phyloP scores from a whole-genome alignment of 1,140 invertebrate species.

The Oedothorax gibbosus region DNA sequence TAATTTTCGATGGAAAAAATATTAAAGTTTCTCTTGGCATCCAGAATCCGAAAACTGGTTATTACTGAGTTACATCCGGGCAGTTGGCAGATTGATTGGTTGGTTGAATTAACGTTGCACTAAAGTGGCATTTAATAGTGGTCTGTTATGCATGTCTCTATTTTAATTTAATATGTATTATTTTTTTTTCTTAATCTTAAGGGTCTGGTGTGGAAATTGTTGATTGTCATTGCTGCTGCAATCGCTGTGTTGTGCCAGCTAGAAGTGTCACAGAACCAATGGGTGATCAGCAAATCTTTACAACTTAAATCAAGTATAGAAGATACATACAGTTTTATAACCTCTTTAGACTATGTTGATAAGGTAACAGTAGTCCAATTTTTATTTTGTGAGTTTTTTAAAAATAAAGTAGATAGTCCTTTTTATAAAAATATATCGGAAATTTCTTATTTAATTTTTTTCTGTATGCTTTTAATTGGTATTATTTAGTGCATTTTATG shows the following conservation, averaged over 20 bases:
- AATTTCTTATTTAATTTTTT: too few relatives aligned
- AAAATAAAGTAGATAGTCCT: not conserved
- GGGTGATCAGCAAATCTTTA: conserved; percentile 49
- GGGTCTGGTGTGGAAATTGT: conserved; percentile 53
- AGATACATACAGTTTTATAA: conserved; percentile 59
- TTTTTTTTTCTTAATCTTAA: conserved; percentile 18
- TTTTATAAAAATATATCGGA: not conserved
- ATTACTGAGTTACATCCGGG: too few relatives aligned
- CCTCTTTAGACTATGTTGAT: conserved; percentile 59
- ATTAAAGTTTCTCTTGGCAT: too few relatives aligned
- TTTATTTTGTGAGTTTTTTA: not conserved
- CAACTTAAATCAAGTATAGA: conserved; percentile 48
- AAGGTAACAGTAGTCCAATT: conserved; percentile 43
- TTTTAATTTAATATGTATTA: not conserved
- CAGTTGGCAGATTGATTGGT: too few relatives aligned
- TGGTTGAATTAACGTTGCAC: too few relatives aligned
- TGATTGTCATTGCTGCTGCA: conserved; percentile 41
- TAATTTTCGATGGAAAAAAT: too few relatives aligned
- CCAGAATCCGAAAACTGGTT: too few relatives aligned
- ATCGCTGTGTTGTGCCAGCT: conserved; percentile 46
- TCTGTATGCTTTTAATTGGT: too few relatives aligned
- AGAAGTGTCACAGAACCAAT: conserved; percentile 58
- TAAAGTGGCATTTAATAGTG: too few relatives aligned
- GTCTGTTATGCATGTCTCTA: not conserved
- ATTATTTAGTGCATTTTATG: too few relatives aligned